Evolutionary conservation across 2,797 vertebrate species (phyloP).

Genomic region (Phataginus tricuspis): DNA sequence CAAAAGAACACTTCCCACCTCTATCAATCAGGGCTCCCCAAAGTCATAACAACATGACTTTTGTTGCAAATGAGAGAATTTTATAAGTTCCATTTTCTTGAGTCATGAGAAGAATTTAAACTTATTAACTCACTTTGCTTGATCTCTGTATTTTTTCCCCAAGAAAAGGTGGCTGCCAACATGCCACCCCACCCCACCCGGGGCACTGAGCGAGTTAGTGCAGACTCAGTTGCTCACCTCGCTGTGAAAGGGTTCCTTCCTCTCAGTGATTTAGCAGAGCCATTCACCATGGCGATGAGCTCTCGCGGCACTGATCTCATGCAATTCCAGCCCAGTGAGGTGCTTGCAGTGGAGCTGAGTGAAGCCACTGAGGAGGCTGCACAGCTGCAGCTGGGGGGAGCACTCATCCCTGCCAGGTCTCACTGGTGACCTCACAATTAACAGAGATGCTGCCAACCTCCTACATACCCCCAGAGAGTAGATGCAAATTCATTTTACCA

Average conservation of each 20-base stretch:
- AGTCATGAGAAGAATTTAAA: background rate
- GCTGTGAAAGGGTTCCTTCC: slow-evolving; percentile 29
- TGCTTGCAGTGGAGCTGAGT: slow-evolving; percentile 36
- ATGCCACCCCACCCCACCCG: background rate
- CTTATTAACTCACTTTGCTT: slow-evolving; percentile 16
- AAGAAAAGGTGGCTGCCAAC: background rate
- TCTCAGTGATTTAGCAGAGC: background rate
- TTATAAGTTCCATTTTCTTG: background rate
- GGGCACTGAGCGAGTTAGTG: background rate
- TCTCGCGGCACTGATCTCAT: slow-evolving; percentile 60
- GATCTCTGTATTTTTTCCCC: background rate
- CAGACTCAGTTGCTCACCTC: background rate
- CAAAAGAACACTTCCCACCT: background rate
- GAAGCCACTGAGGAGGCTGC: slow-evolving; percentile 63
- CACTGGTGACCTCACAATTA: slow-evolving; percentile 74
- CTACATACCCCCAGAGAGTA: slow-evolving; percentile 66
- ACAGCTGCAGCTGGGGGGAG: slow-evolving; percentile 69
- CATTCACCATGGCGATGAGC: slow-evolving; percentile 55
- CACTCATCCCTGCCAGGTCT: slow-evolving; percentile 61
- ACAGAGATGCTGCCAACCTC: slow-evolving; percentile 74
- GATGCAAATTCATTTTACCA: slow-evolving; percentile 60
- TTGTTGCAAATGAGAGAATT: background rate
- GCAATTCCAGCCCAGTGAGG: slow-evolving; percentile 43
- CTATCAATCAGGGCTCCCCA: background rate
- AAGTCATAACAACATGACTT: background rate